Evolutionary conservation across 2,888 invertebrate species (phyloP), one percentile per base, ranked within the genome.

Genomic region (Belgica antarctica): DNA sequence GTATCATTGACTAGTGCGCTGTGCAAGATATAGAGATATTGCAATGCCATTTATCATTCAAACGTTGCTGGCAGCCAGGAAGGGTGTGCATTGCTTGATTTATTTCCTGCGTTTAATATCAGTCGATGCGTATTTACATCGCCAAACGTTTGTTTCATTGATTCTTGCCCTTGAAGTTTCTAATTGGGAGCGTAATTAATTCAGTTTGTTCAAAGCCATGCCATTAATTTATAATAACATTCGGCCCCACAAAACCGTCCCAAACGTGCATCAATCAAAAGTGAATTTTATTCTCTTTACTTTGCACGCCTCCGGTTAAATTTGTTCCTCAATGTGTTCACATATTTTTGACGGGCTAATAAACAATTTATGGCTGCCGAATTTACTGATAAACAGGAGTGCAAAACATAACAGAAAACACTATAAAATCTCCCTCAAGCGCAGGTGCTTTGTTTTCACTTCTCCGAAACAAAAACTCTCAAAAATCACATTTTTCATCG

Each of bases 371-470:
- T 62, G 62, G 31, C 31, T 62, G 31, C 28, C 41, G 34, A 62
- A 31, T 34, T 62, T 34, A 34, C 62, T 62, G 62, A 62, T 62
- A 28, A 62, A 62, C n/a, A n/a, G n/a, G n/a, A n/a, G n/a, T n/a
- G n/a, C n/a, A n/a, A n/a, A n/a, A n/a, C 22, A 15, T 28, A 61
- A 61, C 34, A 34, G n/a, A 28, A 62, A 61, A 25, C 61, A 27
- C 61, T 17, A 31, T 28, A 4, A 22, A 27, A 15, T 62, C 7
- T 62, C 7, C 59, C 19, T 46, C 46, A 46, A 46, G 17, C 19
- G 5, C 25, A 59, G 27, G 27, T 27, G 59, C n/a, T n/a, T n/a
- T n/a, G n/a, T n/a, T n/a, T n/a, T n/a, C 3, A 59, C 5, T 52
- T 46, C 34, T 46, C n/a, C n/a, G 46, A 52, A 2, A 2, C 59